Conservation (phyloP, 2,888 invertebrate genomes). For the Mayetiola destructor region DNA sequence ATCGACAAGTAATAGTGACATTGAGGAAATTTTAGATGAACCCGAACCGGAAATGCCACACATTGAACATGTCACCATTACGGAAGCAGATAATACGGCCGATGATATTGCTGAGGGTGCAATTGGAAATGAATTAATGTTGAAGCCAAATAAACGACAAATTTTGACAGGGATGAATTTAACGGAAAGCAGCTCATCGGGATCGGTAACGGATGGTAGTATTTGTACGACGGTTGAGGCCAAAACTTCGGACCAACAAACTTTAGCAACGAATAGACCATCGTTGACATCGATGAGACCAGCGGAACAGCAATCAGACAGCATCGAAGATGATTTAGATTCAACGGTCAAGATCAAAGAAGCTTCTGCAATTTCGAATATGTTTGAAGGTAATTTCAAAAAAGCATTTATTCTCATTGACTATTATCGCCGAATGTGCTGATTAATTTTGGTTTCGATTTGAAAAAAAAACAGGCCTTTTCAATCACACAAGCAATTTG, state of each 20-base stretch:
- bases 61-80: not conserved
- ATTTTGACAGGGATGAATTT: constrained; percentile 23
- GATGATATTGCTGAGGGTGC: not conserved
- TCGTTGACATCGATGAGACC: constrained; percentile 5
- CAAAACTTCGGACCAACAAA: not conserved
- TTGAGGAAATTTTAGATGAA: constrained; percentile 12
- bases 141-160: constrained; percentile 20
- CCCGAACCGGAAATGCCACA: not conserved
- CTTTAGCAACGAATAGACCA: not conserved
- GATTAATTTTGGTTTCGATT: not conserved
- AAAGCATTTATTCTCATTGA: not conserved
- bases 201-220: constrained; percentile 46
- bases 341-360: constrained; percentile 16
- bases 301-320: not conserved
- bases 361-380: constrained; percentile 26
- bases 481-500: constrained; percentile 37
- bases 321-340: not conserved
- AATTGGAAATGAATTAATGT: not conserved
- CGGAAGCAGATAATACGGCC: not conserved
- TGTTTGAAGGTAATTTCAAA: constrained; percentile 36
- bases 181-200: constrained; percentile 47
- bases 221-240: constrained; percentile 44
- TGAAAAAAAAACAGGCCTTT: constrained; percentile 27
- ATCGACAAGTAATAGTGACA: constrained; percentile 12
- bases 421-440: not conserved